Evolutionary conservation across 2,888 invertebrate species (phyloP).

Genomic region (Epinotia brunnichana): DNA sequence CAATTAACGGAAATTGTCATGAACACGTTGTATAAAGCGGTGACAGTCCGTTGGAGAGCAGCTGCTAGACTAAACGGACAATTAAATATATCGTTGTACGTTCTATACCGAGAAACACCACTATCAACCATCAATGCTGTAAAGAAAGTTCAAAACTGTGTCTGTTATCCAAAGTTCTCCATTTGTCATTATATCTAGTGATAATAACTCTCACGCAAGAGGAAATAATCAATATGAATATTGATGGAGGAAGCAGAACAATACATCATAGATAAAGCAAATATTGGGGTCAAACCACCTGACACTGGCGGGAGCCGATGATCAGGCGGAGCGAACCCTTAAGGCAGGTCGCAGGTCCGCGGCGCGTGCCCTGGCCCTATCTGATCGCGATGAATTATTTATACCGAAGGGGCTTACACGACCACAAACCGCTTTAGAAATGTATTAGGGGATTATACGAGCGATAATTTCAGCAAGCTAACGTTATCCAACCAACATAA

Average conservation of each 20-base stretch:
- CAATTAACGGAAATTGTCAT: no score
- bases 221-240: constrained; percentile 34
- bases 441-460: constrained; percentile 42
- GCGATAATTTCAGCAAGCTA: constrained; percentile 43
- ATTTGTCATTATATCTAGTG: constrained; percentile 29
- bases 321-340: constrained; percentile 52
- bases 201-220: constrained; percentile 11
- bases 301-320: constrained; percentile 50
- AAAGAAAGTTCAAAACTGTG: neutral
- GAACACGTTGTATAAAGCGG: constrained; percentile 49
- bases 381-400: constrained; percentile 67
- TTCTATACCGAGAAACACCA: neutral
- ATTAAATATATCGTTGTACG: constrained; percentile 29
- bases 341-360: constrained; percentile 53
- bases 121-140: constrained; percentile 1
- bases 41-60: constrained; percentile 57
- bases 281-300: constrained; percentile 56
- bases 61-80: constrained; percentile 42
- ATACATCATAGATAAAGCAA: constrained; percentile 39
- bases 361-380: constrained; percentile 53
- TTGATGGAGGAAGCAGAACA: constrained; percentile 24
- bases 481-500: constrained; percentile 38
- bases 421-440: constrained; percentile 43
- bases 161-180: neutral
- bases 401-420: constrained; percentile 53